phyloP scores from a whole-genome alignment of 2,797 vertebrate genomes.

The Botia almorhae region DNA sequence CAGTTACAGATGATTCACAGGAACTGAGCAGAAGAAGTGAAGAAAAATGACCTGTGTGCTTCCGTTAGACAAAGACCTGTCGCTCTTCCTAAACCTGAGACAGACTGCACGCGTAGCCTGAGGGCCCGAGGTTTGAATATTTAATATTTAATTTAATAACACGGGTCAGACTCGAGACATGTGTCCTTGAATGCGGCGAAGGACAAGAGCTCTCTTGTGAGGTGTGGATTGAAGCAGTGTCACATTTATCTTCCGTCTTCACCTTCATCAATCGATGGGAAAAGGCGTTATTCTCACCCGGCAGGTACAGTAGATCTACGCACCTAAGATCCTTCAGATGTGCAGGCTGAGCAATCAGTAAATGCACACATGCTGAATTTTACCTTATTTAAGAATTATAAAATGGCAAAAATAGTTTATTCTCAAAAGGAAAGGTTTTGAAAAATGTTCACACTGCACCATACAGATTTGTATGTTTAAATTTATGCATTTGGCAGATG shows the following conservation, averaged over 20 bases:
- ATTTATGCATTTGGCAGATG: too few species aligned
- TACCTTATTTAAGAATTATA: too few species aligned
- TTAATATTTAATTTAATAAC: constrained; percentile 41
- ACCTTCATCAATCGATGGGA: neutral
- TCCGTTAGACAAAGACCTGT: constrained; percentile 35
- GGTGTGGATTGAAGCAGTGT: neutral
- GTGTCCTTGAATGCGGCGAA: constrained; percentile 35
- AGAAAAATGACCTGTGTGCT: constrained; percentile 22
- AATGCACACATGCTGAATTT: neutral
- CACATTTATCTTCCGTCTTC: constrained; percentile 24
- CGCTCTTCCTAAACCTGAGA: constrained; percentile 35
- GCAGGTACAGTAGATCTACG: neutral
- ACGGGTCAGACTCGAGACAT: neutral
- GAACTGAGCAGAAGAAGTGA: neutral
- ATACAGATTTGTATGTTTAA: too few species aligned
- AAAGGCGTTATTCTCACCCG: neutral
- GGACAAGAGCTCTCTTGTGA: constrained; percentile 11
- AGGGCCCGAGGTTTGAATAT: constrained; percentile 38
- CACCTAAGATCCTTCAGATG: neutral
- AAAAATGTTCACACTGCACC: too few species aligned
- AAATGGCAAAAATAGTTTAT: neutral
- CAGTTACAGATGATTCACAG: neutral
- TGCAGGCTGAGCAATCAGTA: neutral
- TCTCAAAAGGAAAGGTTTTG: too few species aligned
- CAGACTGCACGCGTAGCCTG: constrained; percentile 25